Conservation (phyloP, 2,888 invertebrate species). For the Anorthoa munda region DNA sequence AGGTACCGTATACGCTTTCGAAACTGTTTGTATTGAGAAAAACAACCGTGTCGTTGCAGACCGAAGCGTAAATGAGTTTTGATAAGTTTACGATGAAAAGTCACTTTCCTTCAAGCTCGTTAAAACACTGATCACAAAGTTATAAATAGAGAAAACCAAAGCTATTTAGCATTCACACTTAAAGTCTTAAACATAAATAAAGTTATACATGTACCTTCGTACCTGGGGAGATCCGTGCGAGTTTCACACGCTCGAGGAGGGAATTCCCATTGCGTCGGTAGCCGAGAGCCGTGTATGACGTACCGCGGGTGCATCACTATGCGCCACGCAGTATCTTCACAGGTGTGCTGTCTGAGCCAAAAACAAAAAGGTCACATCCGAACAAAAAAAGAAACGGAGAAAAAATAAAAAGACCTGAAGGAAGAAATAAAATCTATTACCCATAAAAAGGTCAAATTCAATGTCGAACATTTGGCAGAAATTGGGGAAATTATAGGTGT, state of each 20-base stretch:
- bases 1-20: no score
- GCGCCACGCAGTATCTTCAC: constrained; percentile 53
- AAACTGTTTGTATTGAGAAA: no score
- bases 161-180: constrained; percentile 23
- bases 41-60: no score
- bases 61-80: no score
- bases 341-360: constrained; percentile 14
- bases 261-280: constrained; percentile 67
- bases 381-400: not conserved
- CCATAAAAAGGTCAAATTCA: no score
- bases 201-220: constrained; percentile 3
- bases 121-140: constrained; percentile 1
- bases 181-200: not conserved
- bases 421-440: no score
- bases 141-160: constrained; percentile 42
- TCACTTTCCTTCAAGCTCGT: not conserved
- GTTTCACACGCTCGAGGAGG: constrained; percentile 72
- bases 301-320: constrained; percentile 60
- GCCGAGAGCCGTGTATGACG: constrained; percentile 59
- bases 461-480: no score
- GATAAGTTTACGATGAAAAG: no score
- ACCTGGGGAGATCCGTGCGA: constrained; percentile 45
- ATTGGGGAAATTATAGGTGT: no score
- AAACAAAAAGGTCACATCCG: not conserved
- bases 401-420: not conserved